Conservation (phyloP, 1,140 invertebrate species). For the Matsumurasca onukii region DNA sequence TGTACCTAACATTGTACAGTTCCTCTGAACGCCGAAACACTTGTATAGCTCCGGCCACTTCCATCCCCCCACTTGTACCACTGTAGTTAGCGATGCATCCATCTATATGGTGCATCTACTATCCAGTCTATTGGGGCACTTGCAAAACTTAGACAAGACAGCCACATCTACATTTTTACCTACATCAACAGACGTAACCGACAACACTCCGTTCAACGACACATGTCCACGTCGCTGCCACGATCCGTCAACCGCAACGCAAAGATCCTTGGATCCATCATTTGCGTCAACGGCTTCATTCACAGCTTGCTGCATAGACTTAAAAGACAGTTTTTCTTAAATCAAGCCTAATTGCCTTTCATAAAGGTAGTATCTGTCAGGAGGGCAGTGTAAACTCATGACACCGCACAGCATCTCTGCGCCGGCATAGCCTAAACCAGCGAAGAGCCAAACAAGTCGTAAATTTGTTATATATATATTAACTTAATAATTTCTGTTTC, state of each 20-base stretch:
- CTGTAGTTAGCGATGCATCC: conserved; percentile 34
- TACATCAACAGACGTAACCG: conserved; percentile 25
- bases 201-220: conserved; percentile 32
- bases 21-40: conserved; percentile 35
- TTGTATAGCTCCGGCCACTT: conserved; percentile 32
- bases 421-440: neutral
- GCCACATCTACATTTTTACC: conserved; percentile 13
- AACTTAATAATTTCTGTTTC: too few relatives aligned
- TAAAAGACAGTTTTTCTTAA: conserved; percentile 14
- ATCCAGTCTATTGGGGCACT: conserved; percentile 10
- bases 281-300: conserved; percentile 22
- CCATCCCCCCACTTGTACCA: conserved; percentile 35
- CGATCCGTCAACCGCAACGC: conserved; percentile 34
- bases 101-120: conserved; percentile 8
- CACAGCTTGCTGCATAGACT: conserved; percentile 21
- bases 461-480: conserved; percentile 18
- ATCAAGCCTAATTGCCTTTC: neutral
- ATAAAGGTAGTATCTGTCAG: conserved; percentile 1
- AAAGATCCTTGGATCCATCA: conserved; percentile 28
- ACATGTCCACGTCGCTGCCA: conserved; percentile 35
- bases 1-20: conserved; percentile 34
- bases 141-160: conserved; percentile 19
- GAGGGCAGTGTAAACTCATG: conserved; percentile 24
- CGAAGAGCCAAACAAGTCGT: neutral
- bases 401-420: conserved; percentile 22